Evolutionary conservation across 2,797 vertebrate species (phyloP), one percentile per base, ranked within the genome.

Genomic region (Telmatherina bonti): DNA sequence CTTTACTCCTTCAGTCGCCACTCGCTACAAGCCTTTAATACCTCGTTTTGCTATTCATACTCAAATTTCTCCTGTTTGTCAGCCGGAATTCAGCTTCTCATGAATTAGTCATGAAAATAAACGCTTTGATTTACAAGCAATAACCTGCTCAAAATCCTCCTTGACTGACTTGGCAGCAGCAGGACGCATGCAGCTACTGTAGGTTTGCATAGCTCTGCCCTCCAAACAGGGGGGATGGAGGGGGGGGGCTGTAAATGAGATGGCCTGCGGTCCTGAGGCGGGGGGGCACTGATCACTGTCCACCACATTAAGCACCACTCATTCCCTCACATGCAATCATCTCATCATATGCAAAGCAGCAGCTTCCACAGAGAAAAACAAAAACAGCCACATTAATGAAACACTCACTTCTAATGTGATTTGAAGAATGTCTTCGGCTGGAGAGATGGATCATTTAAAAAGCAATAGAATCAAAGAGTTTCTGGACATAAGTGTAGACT

Each of bases 221-320:
- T n/a, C n/a, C n/a, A n/a, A n/a, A n/a, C n/a, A n/a, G n/a, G n/a
- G n/a, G n/a, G 41, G 11, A 47, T 26, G 36, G 22, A 12, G 33
- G 72, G 36, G 73, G 52, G 66, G 87, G n/a, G n/a, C n/a, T n/a
- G 83, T 74, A 92, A 89, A 90, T 90, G 88, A 87, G 83, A 89
- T 85, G 85, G 84, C 88, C 90, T 65, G 78, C 72, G 54, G 87
- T 76, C 83, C 82, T 69, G 55, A 29, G 4, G 30, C 45, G 53
- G 67, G 61, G 29, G 18, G 31, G 57, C 7, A 26, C 67, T 82
- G 86, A 85, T 90, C 85, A 85, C 78, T 88, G 88, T 89, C 87
- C 86, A 83, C 73, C 85, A 84, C 88, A 93, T 89, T 91, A 90
- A 87, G 85, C 85, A 81, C 79, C 82, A 82, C 84, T 87, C 87